Conservation (phyloP, 1,140 invertebrate genomes). For the Ceratina japonica region DNA sequence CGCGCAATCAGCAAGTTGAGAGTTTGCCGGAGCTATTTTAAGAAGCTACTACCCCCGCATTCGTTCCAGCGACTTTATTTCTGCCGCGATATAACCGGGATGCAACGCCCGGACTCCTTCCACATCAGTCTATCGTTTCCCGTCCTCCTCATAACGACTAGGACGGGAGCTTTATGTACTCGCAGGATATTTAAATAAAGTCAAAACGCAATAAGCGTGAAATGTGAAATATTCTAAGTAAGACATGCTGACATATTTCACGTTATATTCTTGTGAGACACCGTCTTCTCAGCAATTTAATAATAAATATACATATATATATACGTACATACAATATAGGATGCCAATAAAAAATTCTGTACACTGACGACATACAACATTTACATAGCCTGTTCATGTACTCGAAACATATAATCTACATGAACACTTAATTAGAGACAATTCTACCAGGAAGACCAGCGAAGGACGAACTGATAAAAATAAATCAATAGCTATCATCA, state of each 20-base stretch:
- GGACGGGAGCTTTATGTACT: not conserved
- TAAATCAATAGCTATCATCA: not conserved
- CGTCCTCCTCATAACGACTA: not conserved
- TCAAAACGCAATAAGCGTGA: not conserved
- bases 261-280: too few relatives aligned
- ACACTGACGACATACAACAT: too few relatives aligned
- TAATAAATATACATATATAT: too few relatives aligned
- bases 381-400: constrained; percentile 37
- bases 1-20: constrained; percentile 37
- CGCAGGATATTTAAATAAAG: not conserved
- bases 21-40: constrained; percentile 54
- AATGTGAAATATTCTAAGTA: too few relatives aligned
- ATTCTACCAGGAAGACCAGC: too few relatives aligned
- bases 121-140: not conserved
- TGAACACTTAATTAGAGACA: constrained; percentile 8
- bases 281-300: too few relatives aligned
- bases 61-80: constrained; percentile 57
- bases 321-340: too few relatives aligned
- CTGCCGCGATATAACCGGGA: constrained; percentile 42
- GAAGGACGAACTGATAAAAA: too few relatives aligned
- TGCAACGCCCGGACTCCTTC: not conserved
- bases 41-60: constrained; percentile 54
- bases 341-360: too few relatives aligned
- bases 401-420: constrained; percentile 44
- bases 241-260: too few relatives aligned